Percentiles rank a stretch among this genome's conserved stretches.
Conservation (phyloP, 2,888 invertebrate species). For the Eurytoma californica region DNA sequence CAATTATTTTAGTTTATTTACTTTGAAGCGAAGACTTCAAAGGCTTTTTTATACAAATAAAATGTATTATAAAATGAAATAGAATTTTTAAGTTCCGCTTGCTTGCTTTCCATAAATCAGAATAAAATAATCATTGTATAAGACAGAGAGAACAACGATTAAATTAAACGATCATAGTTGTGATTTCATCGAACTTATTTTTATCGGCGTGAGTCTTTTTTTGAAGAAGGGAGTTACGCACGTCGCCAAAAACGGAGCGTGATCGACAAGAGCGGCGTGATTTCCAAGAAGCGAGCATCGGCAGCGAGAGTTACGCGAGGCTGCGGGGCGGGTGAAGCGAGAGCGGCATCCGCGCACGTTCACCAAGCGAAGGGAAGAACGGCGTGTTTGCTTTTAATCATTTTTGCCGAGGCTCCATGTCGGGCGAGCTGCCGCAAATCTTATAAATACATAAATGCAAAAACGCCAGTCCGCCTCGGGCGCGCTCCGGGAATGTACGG, state of each 20-base stretch:
- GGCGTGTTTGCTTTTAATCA: constrained; percentile 72
- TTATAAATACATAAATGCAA: constrained; percentile 73
- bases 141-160: too few relatives aligned
- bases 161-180: too few relatives aligned
- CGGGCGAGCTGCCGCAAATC: constrained; percentile 62
- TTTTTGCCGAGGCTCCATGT: constrained; percentile 63
- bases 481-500: background rate
- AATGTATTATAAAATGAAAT: too few relatives aligned
- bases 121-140: too few relatives aligned
- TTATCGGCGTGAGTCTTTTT: too few relatives aligned
- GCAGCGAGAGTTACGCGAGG: background rate
- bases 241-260: too few relatives aligned
- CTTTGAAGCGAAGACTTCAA: too few relatives aligned
- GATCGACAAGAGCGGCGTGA: background rate
- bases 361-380: constrained; percentile 7
- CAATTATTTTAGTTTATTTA: background rate
- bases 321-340: background rate
- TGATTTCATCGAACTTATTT: too few relatives aligned
- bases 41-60: too few relatives aligned
- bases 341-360: background rate
- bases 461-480: constrained; percentile 61
- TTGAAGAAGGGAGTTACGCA: too few relatives aligned
- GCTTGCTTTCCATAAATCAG: too few relatives aligned
- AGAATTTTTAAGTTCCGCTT: too few relatives aligned
- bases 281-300: background rate